Evolutionary conservation across 2,113 vertebrate species (phyloP).

Genomic region (Trematocara variabile): DNA sequence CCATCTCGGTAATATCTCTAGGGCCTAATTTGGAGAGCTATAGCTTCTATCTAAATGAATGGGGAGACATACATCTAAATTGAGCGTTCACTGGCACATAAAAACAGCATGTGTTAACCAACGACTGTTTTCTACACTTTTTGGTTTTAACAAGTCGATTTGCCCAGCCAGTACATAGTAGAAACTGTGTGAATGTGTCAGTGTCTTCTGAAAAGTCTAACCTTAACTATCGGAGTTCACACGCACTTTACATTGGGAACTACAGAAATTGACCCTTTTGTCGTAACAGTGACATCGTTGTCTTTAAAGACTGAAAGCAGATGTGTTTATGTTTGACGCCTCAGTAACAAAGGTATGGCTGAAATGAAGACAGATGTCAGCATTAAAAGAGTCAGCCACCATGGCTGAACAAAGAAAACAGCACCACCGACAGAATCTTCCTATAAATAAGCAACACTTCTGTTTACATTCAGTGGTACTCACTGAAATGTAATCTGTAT

Average conservation of each 20-base stretch:
- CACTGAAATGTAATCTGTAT: neutral
- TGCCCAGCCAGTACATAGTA: neutral
- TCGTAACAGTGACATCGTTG: neutral
- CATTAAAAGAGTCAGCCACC: neutral
- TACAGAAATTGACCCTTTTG: neutral
- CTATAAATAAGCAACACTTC: neutral
- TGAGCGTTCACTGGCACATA: neutral
- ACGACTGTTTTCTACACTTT: neutral
- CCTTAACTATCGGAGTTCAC: neutral
- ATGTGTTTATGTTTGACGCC: neutral
- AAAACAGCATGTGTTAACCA: rapidly evolving
- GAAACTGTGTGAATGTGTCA: neutral
- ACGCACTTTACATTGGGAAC: neutral
- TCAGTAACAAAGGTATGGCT: neutral
- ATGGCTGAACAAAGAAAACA: neutral
- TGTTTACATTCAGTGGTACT: neutral
- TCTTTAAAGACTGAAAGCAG: neutral
- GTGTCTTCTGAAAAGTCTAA: neutral
- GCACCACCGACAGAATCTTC: neutral
- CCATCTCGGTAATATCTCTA: neutral
- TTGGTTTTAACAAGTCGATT: neutral
- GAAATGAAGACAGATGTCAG: neutral
- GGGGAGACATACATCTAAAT: rapidly evolving
- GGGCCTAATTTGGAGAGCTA: neutral
- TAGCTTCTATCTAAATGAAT: neutral